A percentile compares a stretch with the other conserved stretches of the same genome.
Evolutionary conservation across 2,797 vertebrate species (phyloP).

Genomic region (Zonotrichia albicollis): DNA sequence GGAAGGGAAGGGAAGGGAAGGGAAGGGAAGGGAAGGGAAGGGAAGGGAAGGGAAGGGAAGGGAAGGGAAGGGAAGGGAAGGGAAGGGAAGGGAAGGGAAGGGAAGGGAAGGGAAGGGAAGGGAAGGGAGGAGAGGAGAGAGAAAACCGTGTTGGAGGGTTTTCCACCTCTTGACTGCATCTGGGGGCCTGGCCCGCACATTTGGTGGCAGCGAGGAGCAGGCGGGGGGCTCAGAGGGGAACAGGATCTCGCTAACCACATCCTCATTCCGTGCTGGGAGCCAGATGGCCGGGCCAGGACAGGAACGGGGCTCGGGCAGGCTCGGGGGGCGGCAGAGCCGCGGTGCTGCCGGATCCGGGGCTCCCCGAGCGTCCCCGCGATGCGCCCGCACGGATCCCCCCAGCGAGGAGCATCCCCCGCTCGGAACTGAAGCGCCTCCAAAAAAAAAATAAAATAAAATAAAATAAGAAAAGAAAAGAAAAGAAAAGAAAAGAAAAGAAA

Average conservation of each 20-base stretch:
- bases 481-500: not conserved
- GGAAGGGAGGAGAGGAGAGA: too few relatives aligned
- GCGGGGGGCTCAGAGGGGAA: not conserved
- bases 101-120: too few relatives aligned
- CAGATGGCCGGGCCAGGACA: not conserved
- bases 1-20: too few relatives aligned
- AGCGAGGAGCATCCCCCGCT: not conserved
- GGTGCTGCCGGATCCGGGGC: not conserved
- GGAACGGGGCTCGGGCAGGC: not conserved
- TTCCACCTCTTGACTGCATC: not conserved
- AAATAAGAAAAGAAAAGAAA: not conserved
- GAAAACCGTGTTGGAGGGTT: not conserved
- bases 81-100: too few relatives aligned
- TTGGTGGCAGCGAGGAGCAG: not conserved
- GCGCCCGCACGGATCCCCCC: not conserved
- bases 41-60: not conserved
- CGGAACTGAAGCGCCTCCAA: not conserved
- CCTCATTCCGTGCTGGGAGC: conserved; percentile 1
- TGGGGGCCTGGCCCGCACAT: not conserved
- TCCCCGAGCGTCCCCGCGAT: not conserved
- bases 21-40: too few relatives aligned
- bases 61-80: not conserved
- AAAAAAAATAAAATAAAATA: not conserved
- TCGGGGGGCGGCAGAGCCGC: not conserved
- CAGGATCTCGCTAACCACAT: conserved; percentile 51